Base-by-base conservation (phyloP, 1,140 invertebrate species). In the Bombus ignitus region DNA sequence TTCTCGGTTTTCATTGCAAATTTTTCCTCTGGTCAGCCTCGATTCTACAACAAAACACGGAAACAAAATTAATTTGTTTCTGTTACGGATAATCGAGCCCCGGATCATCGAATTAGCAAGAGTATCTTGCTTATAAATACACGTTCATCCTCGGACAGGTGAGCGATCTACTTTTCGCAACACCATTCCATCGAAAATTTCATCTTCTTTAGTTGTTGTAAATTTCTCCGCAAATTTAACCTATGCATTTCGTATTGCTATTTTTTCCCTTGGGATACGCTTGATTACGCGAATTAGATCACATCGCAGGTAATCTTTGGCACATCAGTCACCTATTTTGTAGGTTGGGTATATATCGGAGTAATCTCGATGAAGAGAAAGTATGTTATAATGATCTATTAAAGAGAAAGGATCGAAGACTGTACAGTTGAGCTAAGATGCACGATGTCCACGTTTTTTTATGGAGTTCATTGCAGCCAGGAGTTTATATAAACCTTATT, bases 71-170 rank as follows among this genome's bases (percentile, higher is more conserved):
- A 35, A 2, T 62, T 15, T n/a, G 5, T 78, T 57, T 71, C 44
- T 62, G 65, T 53, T 39, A 32, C 53, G 25, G n/a, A 80, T 32
- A 80, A 85, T 72, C 47, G 44, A 42, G 79, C 79, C 79, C 71
- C 84, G 84, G 84, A 74, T 85, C 78, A 70, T 57, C 84, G 53
- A 80, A 42, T 22, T 44, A 28, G 79, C 84, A 74, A 57, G 59
- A 13, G 13, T 75, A 57, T 75, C 59, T 68, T 42, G 77, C n/a
- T 66, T 57, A 59, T n/a, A 47, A 37, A 75, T 13, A 62, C 12
- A 73, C 79, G 22, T 85, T 85, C 47, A 70, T 75, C 62, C 39
- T 75, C 44, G 71, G 59, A 81, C 84, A 85, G 84, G 84, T 85
- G 84, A 85, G 84, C 71, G 71, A 81, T 70, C 71, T n/a, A 81